Evolutionary conservation across 2,888 invertebrate genomes (phyloP).

Genomic region (Elegia similella): DNA sequence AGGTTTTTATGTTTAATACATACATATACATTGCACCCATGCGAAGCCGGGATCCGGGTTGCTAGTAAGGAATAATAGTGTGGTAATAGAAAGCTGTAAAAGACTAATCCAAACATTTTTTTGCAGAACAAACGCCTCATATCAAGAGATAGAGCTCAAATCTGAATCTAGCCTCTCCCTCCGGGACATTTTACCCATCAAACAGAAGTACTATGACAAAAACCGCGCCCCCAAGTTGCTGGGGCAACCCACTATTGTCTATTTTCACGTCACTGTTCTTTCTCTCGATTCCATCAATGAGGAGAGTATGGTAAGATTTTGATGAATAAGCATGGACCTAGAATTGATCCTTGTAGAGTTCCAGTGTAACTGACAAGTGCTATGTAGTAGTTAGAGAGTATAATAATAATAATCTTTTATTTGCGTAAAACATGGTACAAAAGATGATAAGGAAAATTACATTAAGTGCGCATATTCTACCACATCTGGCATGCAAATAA

Average conservation of each 20-base stretch:
- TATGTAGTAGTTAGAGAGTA: not conserved
- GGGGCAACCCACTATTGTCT: constrained; percentile 93
- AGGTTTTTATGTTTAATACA: too few species aligned
- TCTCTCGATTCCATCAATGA: constrained; percentile 97
- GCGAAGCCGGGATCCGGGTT: too few species aligned
- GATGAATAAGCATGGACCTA: not conserved
- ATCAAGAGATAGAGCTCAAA: constrained; percentile 71
- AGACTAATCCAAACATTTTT: not conserved
- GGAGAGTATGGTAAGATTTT: constrained; percentile 90
- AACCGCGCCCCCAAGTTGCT: constrained; percentile 92
- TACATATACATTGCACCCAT: too few species aligned
- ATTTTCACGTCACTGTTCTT: constrained; percentile 94
- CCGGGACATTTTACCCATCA: constrained; percentile 91
- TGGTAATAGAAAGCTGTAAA: too few species aligned
- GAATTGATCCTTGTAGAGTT: not conserved
- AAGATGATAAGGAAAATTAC: too few species aligned
- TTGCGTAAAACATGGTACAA: too few species aligned
- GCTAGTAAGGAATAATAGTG: too few species aligned
- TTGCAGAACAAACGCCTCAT: constrained; percentile 68
- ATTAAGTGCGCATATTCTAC: too few species aligned
- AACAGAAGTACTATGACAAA: constrained; percentile 93
- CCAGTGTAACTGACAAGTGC: not conserved
- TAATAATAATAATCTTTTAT: too few species aligned
- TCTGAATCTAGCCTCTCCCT: constrained; percentile 84
- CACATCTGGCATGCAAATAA: too few species aligned